Conservation (phyloP, 2,888 invertebrate genomes). For the Gortyna flavago region DNA sequence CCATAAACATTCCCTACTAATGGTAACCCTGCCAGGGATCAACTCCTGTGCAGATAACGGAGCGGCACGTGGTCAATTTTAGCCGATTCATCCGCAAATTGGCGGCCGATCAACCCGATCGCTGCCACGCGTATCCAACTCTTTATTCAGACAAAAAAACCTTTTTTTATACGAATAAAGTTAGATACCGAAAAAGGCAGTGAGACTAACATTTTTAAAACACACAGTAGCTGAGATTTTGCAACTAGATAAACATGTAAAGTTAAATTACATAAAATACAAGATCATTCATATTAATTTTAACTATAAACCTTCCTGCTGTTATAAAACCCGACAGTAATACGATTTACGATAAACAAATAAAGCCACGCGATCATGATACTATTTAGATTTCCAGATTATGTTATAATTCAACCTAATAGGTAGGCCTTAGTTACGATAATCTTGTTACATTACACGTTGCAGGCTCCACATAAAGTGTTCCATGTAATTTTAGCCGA, state of each 20-base stretch:
- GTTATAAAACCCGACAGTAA: slow-evolving; percentile 6
- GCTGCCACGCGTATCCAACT: slow-evolving; percentile 12
- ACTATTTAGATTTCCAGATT: slow-evolving; percentile 19
- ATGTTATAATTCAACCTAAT: slow-evolving; percentile 25
- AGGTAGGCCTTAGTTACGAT: slow-evolving; percentile 21
- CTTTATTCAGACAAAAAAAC: slow-evolving; percentile 9
- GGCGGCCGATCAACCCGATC: slow-evolving; percentile 63
- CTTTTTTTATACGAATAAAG: not conserved
- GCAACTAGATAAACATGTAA: not conserved
- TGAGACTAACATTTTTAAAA: not conserved
- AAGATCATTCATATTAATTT: slow-evolving; percentile 18
- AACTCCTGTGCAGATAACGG: slow-evolving; percentile 67
- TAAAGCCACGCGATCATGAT: not conserved
- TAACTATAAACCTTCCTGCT: not conserved
- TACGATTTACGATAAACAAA: slow-evolving; percentile 29
- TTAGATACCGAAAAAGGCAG: not conserved
- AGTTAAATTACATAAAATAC: not conserved
- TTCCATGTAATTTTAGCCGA: slow-evolving; percentile 32
- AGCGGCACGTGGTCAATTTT: slow-evolving; percentile 78
- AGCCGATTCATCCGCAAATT: slow-evolving; percentile 76
- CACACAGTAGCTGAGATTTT: not conserved
- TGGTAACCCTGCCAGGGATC: slow-evolving; percentile 57
- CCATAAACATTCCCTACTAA: slow-evolving; percentile 37
- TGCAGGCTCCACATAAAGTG: slow-evolving; percentile 19
- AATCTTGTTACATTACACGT: slow-evolving; percentile 39